phyloP scores from a whole-genome alignment of 1,140 invertebrate genomes.

The Bombus impatiens region DNA sequence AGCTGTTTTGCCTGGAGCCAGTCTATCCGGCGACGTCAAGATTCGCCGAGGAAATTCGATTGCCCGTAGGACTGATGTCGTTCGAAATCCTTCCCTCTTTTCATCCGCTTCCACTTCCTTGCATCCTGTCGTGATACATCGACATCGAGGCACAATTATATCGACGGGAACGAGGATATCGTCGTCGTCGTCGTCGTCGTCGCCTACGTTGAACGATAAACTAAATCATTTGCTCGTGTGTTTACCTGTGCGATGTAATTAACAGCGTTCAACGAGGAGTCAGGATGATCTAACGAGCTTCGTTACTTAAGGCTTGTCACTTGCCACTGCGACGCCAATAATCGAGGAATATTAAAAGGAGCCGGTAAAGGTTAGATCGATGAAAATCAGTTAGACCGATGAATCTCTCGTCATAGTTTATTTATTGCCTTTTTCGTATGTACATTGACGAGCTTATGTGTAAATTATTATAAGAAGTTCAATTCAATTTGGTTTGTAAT shows the following conservation, averaged over 20 bases:
- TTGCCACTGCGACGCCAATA: not conserved
- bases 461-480: too few relatives aligned
- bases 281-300: conserved; percentile 64
- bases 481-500: too few relatives aligned
- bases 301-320: conserved; percentile 28
- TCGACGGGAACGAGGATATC: not conserved
- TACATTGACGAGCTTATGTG: too few relatives aligned
- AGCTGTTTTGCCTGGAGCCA: not conserved
- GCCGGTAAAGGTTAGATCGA: too few relatives aligned
- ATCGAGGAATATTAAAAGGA: too few relatives aligned
- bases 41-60: conserved; percentile 58
- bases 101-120: too few relatives aligned
- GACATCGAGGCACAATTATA: conserved; percentile 14
- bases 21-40: conserved; percentile 31
- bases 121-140: not conserved
- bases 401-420: too few relatives aligned
- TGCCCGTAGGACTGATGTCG: conserved; percentile 13
- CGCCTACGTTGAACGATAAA: conserved; percentile 53
- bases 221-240: conserved; percentile 56
- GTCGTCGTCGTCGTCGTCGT: too few relatives aligned
- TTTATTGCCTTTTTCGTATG: too few relatives aligned
- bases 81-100: not conserved
- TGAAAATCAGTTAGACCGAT: too few relatives aligned
- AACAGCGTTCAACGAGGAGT: conserved; percentile 59
- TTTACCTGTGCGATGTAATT: conserved; percentile 60